These are phyloP conservation scores for Amazona finschi DNA, from an alignment of 2,797 vertebrate species.

Conservation along the genomic window DNA sequence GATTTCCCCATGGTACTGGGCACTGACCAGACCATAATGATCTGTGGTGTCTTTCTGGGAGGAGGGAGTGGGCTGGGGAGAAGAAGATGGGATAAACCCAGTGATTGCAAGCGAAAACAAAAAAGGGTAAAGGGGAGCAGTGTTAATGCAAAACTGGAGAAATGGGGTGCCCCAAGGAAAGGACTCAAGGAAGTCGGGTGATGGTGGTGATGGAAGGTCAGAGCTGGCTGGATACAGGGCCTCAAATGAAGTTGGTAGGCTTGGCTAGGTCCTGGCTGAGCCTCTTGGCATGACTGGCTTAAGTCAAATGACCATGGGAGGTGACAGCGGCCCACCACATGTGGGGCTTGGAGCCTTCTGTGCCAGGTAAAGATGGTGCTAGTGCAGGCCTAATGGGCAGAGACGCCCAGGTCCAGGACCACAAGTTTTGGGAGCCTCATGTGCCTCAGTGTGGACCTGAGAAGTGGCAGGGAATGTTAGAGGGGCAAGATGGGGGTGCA, in stretches of 20 bases:
- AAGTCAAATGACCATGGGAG: neutral
- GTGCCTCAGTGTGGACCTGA: neutral
- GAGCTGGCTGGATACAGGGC: fast-evolving
- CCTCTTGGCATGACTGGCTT: neutral
- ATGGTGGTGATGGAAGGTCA: neutral
- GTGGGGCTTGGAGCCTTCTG: neutral
- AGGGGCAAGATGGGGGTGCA: neutral
- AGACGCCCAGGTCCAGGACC: neutral
- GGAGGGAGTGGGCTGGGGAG: neutral
- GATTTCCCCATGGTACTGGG: fast-evolving
- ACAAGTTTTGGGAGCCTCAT: neutral
- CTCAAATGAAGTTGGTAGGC: neutral
- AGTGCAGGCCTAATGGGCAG: neutral
- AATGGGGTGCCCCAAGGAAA: neutral
- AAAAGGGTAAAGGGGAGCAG: neutral
- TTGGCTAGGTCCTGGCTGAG: neutral
- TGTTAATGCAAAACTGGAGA: neutral
- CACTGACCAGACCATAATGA: fast-evolving
- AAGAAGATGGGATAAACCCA: neutral
- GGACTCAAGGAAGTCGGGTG: neutral
- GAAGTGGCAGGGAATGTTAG: neutral
- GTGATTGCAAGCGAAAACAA: neutral
- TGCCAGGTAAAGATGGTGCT: fast-evolving
- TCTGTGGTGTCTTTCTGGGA: neutral
- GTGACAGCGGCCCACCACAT: neutral